These are phyloP conservation scores for Oreochromis grahami DNA, from an alignment of 2,797 vertebrate species.

Conservation along the genomic window DNA sequence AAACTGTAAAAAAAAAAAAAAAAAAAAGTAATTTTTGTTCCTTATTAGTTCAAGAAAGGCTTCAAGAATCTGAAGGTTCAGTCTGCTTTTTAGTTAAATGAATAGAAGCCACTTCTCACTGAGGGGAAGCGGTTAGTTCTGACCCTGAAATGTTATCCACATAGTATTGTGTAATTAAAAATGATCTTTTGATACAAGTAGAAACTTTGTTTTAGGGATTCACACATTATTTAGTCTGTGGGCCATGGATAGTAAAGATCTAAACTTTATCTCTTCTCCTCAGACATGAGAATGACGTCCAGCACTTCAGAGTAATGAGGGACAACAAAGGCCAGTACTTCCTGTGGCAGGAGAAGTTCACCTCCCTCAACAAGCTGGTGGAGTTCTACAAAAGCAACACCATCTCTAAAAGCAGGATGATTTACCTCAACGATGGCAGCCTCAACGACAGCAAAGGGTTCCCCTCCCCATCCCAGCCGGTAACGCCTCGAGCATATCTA, in stretches of 20 bases:
- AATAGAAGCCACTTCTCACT: background rate
- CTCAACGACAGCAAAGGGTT: background rate
- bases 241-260: background rate
- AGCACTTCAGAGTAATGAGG: conserved; percentile 96
- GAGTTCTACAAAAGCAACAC: conserved; percentile 88
- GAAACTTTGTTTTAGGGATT: background rate
- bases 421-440: conserved; percentile 82
- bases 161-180: background rate
- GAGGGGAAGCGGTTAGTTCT: background rate
- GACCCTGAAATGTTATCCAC: background rate
- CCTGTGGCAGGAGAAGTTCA: conserved; percentile 94
- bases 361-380: conserved; percentile 92
- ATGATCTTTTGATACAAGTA: rapidly evolving
- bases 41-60: background rate
- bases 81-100: background rate
- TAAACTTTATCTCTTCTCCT: background rate
- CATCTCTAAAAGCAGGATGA: conserved; percentile 90
- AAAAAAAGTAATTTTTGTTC: background rate
- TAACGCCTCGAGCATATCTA: conserved; percentile 1
- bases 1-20: background rate
- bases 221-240: background rate
- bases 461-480: conserved; percentile 19
- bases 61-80: background rate
- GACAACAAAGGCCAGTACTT: conserved; percentile 89
- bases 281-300: conserved; percentile 91